Conservation (phyloP, 2,888 invertebrate species). For the Oegoconia quadripuncta region DNA sequence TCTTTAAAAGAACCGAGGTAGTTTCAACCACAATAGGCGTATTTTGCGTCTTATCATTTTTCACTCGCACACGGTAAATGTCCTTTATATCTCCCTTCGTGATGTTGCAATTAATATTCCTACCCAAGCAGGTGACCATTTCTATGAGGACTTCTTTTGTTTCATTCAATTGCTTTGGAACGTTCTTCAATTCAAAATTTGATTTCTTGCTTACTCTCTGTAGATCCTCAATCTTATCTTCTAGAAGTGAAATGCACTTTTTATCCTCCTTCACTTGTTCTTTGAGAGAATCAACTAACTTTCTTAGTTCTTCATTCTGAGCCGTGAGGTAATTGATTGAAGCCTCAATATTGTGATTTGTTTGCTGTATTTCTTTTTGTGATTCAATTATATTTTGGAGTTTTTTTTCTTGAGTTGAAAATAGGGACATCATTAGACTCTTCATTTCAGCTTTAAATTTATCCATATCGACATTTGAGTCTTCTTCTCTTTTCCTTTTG, state of each 20-base stretch:
- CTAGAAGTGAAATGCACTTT: slow-evolving; percentile 15
- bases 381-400: slow-evolving; percentile 6
- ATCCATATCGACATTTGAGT: too few species aligned
- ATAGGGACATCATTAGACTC: slow-evolving; percentile 1
- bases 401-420: slow-evolving; percentile 7
- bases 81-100: slow-evolving; percentile 12
- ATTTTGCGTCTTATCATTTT: slow-evolving; percentile 1
- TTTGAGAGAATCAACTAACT: slow-evolving; percentile 10
- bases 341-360: slow-evolving; percentile 16
- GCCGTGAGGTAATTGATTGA: slow-evolving; percentile 10
- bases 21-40: slow-evolving; percentile 19
- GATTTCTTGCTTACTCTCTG: slow-evolving; percentile 11
- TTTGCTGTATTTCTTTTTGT: slow-evolving; percentile 10
- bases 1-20: slow-evolving; percentile 13
- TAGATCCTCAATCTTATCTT: slow-evolving; percentile 17
- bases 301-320: slow-evolving; percentile 13
- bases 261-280: slow-evolving; percentile 8
- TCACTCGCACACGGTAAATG: slow-evolving; percentile 13
- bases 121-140: slow-evolving; percentile 12
- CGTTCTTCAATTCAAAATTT: slow-evolving; percentile 19
- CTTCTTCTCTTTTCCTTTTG: too few species aligned
- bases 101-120: slow-evolving; percentile 9
- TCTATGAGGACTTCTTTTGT: slow-evolving; percentile 12
- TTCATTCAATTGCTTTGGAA: slow-evolving; percentile 14
- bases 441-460: slow-evolving; percentile 14